Conservation (phyloP, 30 jellyfish, hydroid and myxozoan genomes). For the Aurelia aurita complex sp. Pacific region DNA sequence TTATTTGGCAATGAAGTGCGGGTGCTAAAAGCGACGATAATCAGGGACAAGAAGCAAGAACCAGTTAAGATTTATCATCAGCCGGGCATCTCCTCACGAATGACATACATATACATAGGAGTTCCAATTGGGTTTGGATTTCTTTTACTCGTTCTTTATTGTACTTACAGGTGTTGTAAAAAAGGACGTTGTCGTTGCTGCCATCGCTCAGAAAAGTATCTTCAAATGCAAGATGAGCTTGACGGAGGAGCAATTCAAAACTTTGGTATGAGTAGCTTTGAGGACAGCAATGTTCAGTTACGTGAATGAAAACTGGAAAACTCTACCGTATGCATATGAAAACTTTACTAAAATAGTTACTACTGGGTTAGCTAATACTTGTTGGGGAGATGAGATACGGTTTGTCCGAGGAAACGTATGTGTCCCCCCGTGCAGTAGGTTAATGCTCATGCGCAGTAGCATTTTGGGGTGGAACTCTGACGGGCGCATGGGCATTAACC, state of each 20-base stretch:
- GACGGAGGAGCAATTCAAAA: slow-evolving; percentile 1
- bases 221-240: slow-evolving; percentile 43
- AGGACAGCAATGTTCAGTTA: no score
- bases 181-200: not conserved
- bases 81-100: not conserved
- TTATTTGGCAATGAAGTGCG: slow-evolving; percentile 44
- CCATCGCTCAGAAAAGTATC: slow-evolving; percentile 18
- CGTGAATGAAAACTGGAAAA: no score
- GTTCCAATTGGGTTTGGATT: slow-evolving; percentile 6
- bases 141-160: not conserved
- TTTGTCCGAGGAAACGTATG: no score
- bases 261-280: slow-evolving; percentile 3
- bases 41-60: slow-evolving; percentile 29
- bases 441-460: no score
- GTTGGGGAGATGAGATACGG: no score
- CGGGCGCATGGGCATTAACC: no score
- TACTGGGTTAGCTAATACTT: no score
- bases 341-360: no score
- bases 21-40: slow-evolving; percentile 43
- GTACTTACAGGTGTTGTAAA: not conserved
- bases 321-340: no score
- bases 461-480: no score
- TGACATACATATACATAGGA: slow-evolving; percentile 38
- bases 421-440: no score
- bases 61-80: not conserved